These are phyloP conservation scores for Alouatta palliata DNA, from an alignment of 2,113 vertebrate species.

Conservation along the genomic window DNA sequence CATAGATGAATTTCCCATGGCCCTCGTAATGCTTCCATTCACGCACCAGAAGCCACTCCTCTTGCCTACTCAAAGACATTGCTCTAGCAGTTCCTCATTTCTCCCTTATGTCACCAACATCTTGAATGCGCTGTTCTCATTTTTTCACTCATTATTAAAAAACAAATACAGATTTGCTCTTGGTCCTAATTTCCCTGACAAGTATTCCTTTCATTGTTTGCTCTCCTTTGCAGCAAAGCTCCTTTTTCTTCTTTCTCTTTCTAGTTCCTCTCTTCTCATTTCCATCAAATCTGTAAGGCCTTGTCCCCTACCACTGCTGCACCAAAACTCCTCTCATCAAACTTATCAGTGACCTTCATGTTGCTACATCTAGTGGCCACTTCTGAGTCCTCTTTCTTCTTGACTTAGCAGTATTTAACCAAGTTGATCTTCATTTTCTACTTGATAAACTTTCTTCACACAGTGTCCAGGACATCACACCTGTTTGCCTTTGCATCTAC, in stretches of 20 bases:
- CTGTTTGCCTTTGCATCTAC: background rate
- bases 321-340: background rate
- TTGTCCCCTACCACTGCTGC: background rate
- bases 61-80: background rate
- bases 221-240: background rate
- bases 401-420: background rate
- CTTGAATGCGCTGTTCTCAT: background rate
- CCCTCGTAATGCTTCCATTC: background rate
- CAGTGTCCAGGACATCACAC: background rate
- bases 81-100: background rate
- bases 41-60: background rate
- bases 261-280: background rate
- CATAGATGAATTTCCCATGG: background rate
- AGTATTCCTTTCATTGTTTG: background rate
- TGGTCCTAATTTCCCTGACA: background rate
- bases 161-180: background rate
- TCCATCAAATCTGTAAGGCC: background rate
- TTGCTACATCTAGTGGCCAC: background rate
- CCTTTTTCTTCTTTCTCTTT: background rate
- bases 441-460: background rate
- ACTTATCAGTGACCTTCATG: background rate
- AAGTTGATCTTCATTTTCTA: background rate
- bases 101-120: background rate
- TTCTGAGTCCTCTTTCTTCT: background rate
- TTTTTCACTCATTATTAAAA: background rate